These are phyloP conservation scores for Pseudoatta argentina DNA, from an alignment of 1,140 invertebrate genomes.

Conservation along the genomic window DNA sequence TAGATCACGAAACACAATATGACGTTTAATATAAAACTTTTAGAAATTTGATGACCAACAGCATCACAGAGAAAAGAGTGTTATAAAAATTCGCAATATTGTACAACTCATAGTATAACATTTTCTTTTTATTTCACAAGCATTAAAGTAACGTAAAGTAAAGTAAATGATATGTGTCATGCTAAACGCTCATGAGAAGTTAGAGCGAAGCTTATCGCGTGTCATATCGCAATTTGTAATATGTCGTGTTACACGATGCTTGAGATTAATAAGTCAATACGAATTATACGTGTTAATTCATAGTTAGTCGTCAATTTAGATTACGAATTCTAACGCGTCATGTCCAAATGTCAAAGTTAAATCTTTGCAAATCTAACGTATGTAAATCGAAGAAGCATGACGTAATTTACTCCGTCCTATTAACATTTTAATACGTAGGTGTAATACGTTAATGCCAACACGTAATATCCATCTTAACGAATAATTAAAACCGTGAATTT, in stretches of 20 bases:
- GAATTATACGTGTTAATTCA: constrained; percentile 40
- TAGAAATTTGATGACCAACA: neutral
- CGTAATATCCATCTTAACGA: neutral
- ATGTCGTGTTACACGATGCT: constrained; percentile 40
- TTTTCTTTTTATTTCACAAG: neutral
- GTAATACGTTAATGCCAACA: constrained; percentile 20
- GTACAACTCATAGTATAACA: neutral
- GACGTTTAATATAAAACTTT: neutral
- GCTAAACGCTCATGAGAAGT: constrained; percentile 26
- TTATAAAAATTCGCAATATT: neutral
- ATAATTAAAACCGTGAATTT: constrained; percentile 27
- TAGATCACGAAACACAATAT: neutral
- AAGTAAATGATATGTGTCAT: constrained; percentile 20
- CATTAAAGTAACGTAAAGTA: constrained; percentile 20
- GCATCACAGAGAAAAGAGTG: neutral
- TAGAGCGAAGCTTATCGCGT: constrained; percentile 52
- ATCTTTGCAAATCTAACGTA: neutral
- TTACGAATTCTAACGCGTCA: constrained; percentile 1
- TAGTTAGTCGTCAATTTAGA: constrained; percentile 29
- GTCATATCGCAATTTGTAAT: constrained; percentile 44
- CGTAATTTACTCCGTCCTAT: constrained; percentile 2
- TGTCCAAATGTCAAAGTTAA: constrained; percentile 22
- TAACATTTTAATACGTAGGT: constrained; percentile 1
- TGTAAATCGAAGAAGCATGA: neutral
- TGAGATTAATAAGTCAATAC: constrained; percentile 55